Evolutionary conservation across 2,113 vertebrate genomes (phyloP), one percentile per base, ranked within the genome.

Genomic region (Myrmophylax atrothorax): DNA sequence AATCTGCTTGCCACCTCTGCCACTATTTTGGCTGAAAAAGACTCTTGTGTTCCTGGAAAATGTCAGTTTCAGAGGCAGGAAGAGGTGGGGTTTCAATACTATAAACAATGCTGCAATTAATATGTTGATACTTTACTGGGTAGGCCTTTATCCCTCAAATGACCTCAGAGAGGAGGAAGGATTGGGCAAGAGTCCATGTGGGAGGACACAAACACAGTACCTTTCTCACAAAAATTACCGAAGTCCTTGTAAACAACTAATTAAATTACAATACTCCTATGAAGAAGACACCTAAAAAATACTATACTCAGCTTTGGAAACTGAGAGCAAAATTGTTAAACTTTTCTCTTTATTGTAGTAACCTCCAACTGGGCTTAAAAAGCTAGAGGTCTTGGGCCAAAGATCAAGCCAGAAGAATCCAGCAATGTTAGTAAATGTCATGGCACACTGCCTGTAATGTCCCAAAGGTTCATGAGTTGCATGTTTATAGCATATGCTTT

Each of bases 111-210:
- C 67, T 40, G 35, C 75, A 97, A 96, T 91, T 95, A 91, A 55
- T 83, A 59, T 93, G 93, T 90, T 94, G 87, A 87, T 96, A 23
- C 35, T 96, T 94, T 70, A 70, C 29, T 85, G 47, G 64, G 72
- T 64, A 89, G n/a, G 87, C 70, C 55, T 91, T 93, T 93, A 91
- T 95, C 86, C 68, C 55, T 88, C 64, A 83, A 63, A 69, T 97
- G 76, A 89, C 90, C 85, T 93, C 72, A 88, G 56, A 58, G 38
- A 74, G 38, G 20, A 88, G 72, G 85, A 90, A 92, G 52, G 60
- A 72, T 94, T 96, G 82, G 38, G 82, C 44, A 96, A 94, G 70
- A 86, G 42, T 33, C 0, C 1, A 28, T 29, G 70, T 49, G 35
- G 44, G 52, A 86, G 79, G 68, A 84, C 64, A 72, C 44, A 90